phyloP scores from a whole-genome alignment of 2,113 vertebrate species.

The Phyllostomus hastatus region DNA sequence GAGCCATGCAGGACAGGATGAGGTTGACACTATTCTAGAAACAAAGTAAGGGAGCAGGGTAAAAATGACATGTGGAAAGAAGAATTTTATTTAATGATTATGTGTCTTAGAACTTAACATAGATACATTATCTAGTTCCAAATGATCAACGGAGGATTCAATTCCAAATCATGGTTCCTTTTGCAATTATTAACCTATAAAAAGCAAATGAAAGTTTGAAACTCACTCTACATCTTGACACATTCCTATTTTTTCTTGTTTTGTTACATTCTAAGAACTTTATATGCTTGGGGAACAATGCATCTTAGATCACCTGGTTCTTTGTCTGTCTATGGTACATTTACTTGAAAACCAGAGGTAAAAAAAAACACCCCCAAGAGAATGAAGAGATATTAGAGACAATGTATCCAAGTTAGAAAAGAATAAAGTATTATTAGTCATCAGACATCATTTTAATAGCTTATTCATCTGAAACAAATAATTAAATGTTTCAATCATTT shows the following conservation, averaged over 20 bases:
- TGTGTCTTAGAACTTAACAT: not conserved
- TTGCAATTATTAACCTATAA: conserved; percentile 14
- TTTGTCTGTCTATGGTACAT: not conserved
- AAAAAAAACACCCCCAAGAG: not conserved
- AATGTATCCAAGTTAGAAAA: not conserved
- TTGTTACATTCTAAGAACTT: not conserved
- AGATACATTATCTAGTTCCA: not conserved
- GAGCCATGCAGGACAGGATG: not conserved
- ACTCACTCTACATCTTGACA: not conserved
- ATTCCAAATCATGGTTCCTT: not conserved
- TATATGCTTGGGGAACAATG: not conserved
- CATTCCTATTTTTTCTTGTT: not conserved
- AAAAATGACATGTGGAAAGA: not conserved
- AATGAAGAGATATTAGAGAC: not conserved
- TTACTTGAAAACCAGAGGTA: not conserved
- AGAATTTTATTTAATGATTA: not conserved
- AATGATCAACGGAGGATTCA: not conserved
- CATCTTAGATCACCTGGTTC: not conserved
- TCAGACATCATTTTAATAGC: not conserved
- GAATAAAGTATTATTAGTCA: not conserved
- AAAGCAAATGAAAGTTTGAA: conserved; percentile 27
- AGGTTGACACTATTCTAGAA: not conserved
- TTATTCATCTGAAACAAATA: conserved; percentile 10
- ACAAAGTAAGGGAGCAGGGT: not conserved
- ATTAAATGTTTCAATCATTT: conserved; percentile 30